Evolutionary conservation across 2,113 vertebrate species (phyloP).

Genomic region (Shinisaurus crocodilurus): DNA sequence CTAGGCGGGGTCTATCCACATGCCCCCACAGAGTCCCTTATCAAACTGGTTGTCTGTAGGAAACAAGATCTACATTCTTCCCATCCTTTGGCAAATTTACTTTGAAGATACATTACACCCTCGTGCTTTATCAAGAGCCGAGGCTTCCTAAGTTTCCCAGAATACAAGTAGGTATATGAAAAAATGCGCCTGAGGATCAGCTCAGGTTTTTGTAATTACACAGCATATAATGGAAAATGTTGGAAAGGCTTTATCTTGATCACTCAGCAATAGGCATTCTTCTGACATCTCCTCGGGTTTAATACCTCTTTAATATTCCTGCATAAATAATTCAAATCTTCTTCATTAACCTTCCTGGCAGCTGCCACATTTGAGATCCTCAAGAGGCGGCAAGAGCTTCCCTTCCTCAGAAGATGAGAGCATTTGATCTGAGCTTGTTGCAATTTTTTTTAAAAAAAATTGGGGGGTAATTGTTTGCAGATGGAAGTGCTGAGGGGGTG

Average conservation of each 20-base stretch:
- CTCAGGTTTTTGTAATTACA: constrained; percentile 42
- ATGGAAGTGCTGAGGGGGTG: neutral
- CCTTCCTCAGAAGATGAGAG: constrained; percentile 28
- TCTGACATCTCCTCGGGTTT: constrained; percentile 55
- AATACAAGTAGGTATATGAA: neutral
- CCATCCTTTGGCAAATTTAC: neutral
- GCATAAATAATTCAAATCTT: constrained; percentile 44
- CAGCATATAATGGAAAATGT: constrained; percentile 26
- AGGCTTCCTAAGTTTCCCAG: neutral
- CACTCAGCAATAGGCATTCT: constrained; percentile 40
- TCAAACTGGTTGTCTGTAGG: neutral
- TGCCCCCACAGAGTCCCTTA: neutral
- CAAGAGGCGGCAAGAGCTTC: constrained; percentile 12
- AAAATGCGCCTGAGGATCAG: neutral
- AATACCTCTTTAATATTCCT: constrained; percentile 46
- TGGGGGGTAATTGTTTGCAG: neutral
- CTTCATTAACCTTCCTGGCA: constrained; percentile 46
- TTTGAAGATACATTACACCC: neutral
- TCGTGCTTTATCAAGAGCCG: neutral
- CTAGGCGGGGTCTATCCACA: neutral
- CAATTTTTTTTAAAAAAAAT: too few species aligned
- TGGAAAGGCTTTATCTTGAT: constrained; percentile 45
- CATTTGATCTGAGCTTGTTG: neutral
- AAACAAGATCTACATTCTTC: neutral
- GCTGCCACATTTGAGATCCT: constrained; percentile 15